These are phyloP conservation scores for Phaethornis superciliosus DNA, from an alignment of 2,113 vertebrate genomes.

Conservation along the genomic window DNA sequence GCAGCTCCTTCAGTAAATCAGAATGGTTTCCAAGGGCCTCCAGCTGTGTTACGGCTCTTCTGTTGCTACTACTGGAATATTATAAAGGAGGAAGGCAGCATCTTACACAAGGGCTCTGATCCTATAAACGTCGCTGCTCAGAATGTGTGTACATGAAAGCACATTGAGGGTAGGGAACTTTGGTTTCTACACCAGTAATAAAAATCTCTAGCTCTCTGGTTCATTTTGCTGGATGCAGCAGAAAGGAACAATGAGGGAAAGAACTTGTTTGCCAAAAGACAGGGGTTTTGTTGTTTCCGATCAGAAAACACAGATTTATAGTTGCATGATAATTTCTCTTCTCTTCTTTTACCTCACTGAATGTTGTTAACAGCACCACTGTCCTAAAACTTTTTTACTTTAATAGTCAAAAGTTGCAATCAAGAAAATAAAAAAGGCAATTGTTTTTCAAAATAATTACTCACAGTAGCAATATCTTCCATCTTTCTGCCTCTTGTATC, in stretches of 20 bases:
- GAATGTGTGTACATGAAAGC: neutral
- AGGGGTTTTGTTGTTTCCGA: neutral
- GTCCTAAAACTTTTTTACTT: neutral
- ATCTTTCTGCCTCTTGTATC: neutral
- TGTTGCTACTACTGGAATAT: neutral
- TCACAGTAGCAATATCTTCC: neutral
- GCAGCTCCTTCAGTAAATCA: neutral
- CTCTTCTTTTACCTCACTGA: neutral
- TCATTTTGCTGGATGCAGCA: neutral
- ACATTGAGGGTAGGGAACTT: neutral
- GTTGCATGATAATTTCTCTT: neutral
- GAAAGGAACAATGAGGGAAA: neutral
- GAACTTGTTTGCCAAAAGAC: neutral
- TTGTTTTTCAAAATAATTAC: neutral
- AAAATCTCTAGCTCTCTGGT: neutral
- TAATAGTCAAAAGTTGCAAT: neutral
- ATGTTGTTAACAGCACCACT: neutral
- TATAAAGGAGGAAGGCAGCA: neutral
- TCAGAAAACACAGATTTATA: neutral
- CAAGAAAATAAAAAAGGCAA: neutral
- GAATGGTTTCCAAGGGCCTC: neutral
- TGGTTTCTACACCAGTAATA: neutral
- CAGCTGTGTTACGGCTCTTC: neutral
- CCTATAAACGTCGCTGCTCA: neutral
- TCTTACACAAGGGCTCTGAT: neutral